phyloP scores from a whole-genome alignment of 2,113 vertebrate genomes.

The Ceyx cyanopectus region DNA sequence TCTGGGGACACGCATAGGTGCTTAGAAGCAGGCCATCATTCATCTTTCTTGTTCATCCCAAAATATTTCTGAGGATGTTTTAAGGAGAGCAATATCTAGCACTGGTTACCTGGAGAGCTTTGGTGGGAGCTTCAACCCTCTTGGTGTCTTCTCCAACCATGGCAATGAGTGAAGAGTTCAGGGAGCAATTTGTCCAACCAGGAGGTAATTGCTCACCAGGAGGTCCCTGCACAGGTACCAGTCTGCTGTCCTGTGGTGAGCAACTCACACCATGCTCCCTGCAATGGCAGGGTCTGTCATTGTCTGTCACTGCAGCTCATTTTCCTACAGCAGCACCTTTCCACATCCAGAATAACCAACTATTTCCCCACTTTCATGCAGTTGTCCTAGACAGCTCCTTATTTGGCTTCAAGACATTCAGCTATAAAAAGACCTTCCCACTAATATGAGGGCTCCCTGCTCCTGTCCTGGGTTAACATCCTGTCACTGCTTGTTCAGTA shows the following conservation, averaged over 20 bases:
- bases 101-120: not conserved
- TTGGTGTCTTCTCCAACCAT: not conserved
- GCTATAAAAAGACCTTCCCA: not conserved
- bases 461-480: not conserved
- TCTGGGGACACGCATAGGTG: not conserved
- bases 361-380: accelerated
- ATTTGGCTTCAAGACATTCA: not conserved
- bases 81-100: not conserved
- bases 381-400: not conserved
- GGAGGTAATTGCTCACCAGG: not conserved
- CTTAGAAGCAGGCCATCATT: not conserved
- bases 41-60: not conserved
- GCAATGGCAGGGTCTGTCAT: not conserved
- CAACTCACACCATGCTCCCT: accelerated
- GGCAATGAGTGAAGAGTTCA: not conserved
- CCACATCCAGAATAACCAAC: not conserved
- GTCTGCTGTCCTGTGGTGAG: not conserved
- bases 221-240: not conserved
- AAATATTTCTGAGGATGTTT: not conserved
- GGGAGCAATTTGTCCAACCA: not conserved
- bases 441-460: not conserved
- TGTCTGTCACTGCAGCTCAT: not conserved
- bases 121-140: not conserved
- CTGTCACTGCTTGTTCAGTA: not conserved
- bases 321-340: not conserved